Base-by-base conservation (phyloP, 2,888 invertebrate species). In the Acanthosepion esculentum region DNA sequence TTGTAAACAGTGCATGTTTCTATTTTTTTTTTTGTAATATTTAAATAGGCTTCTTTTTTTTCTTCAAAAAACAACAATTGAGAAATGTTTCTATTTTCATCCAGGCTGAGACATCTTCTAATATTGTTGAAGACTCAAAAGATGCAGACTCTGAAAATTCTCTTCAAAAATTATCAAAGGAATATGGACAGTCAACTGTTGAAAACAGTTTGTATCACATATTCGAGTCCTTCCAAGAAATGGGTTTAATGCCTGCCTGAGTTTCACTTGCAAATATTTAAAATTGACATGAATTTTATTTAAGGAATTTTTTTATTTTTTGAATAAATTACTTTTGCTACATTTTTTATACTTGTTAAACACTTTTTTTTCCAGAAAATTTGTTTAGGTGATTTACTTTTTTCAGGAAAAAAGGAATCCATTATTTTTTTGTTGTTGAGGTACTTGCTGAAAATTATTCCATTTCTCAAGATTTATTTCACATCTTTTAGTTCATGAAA, bases 141-240 rank as follows among this genome's bases (percentile, higher is more conserved):
- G 93, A n/a, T 48, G 23, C 59, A 59, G 23, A 20, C 59, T 93
- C 93, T n/a, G 29, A 29, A 53, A 48, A 18, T 53, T 93, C 53
- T 26, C 10, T 96, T 95, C 95, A 94, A 8, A 94, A 95, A 94
- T 95, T 96, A 53, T 96, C 96, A 94, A 94, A 95, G 33, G 95
- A 96, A 94, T 97, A 96, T 95, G 96, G 97, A 94, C 97, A 97
- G 95, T 96, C 96, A 18, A 94, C 95, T 29, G 94, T 95, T 23
- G 94, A 95, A 20, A 95, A 95, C 55, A 96, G 96, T 94, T 95
- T 97, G 91, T 97, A 97, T 94, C 41, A 95, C 92, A 93, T 97
- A 91, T 96, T 97, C 95, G 95, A 96, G 95, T 95, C 95, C 53
- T 96, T 96, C 92, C 96, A 95, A 91, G 95, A 96, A 93, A 94